Evolutionary conservation across 2,888 invertebrate species (phyloP).

Genomic region (Brachyptera putata): DNA sequence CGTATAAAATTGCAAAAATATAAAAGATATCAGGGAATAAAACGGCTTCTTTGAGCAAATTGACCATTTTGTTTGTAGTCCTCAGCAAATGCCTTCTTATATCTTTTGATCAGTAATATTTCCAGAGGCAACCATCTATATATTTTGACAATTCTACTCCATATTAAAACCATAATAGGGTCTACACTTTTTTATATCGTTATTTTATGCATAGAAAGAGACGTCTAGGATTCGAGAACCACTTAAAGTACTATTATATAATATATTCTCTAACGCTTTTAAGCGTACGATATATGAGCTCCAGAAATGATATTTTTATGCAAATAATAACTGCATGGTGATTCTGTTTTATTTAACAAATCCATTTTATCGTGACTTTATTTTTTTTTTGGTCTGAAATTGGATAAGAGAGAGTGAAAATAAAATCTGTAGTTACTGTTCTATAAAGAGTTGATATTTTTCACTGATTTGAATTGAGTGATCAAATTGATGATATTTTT

Average conservation of each 20-base stretch:
- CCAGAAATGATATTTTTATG: slow-evolving; percentile 15
- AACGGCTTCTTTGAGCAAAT: slow-evolving; percentile 9
- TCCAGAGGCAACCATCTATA: not conserved
- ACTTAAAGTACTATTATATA: slow-evolving; percentile 19
- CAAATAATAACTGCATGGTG: slow-evolving; percentile 1
- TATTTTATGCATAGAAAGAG: slow-evolving; percentile 29
- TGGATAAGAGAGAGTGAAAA: too few species aligned
- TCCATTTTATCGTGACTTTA: slow-evolving; percentile 1
- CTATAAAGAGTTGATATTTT: too few species aligned
- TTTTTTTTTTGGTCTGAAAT: not conserved
- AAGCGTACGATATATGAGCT: slow-evolving; percentile 4
- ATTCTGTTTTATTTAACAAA: not conserved
- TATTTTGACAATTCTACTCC: slow-evolving; percentile 14
- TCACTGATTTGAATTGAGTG: too few species aligned
- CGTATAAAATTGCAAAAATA: slow-evolving; percentile 14
- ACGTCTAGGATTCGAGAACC: not conserved
- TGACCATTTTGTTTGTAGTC: slow-evolving; percentile 10
- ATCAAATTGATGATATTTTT: too few species aligned
- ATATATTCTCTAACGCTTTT: not conserved
- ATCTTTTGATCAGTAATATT: slow-evolving; percentile 18
- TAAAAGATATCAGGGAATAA: not conserved
- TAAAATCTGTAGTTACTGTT: too few species aligned
- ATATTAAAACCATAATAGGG: slow-evolving; percentile 20
- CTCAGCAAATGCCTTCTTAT: not conserved
- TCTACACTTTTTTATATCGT: slow-evolving; percentile 23